phyloP scores from a whole-genome alignment of 2,888 invertebrate genomes.

The Lochmaea crataegi region DNA sequence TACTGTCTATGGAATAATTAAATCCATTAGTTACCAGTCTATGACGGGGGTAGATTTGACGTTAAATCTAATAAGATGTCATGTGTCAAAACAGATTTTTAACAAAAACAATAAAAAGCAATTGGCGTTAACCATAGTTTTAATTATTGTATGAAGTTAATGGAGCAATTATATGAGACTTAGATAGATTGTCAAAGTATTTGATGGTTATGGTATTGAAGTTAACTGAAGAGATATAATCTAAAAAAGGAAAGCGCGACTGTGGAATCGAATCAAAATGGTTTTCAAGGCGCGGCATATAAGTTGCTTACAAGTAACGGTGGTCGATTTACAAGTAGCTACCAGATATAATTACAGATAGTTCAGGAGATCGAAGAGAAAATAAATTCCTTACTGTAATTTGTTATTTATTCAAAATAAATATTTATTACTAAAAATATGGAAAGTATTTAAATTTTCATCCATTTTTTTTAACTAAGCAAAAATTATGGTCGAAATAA shows the following conservation, averaged over 20 bases:
- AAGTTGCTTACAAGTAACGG: conserved; percentile 41
- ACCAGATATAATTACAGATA: conserved; percentile 56
- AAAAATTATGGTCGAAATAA: too few relatives aligned
- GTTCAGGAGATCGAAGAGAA: conserved; percentile 15
- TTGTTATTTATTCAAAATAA: too few relatives aligned
- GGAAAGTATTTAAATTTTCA: not conserved
- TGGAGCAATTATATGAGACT: conserved; percentile 40
- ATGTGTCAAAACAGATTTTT: not conserved
- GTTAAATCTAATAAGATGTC: conserved; percentile 1
- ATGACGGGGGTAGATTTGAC: conserved; percentile 5
- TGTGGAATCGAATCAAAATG: conserved; percentile 37
- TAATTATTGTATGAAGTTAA: conserved; percentile 35
- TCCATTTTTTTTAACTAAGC: too few relatives aligned
- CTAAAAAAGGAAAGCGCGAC: conserved; percentile 38
- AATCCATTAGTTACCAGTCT: conserved; percentile 48
- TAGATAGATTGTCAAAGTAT: conserved; percentile 37
- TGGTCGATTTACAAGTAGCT: conserved; percentile 49
- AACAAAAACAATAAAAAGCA: conserved; percentile 15
- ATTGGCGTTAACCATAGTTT: not conserved
- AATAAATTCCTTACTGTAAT: not conserved
- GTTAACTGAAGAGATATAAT: conserved; percentile 26
- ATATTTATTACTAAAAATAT: not conserved
- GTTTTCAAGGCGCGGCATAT: conserved; percentile 39
- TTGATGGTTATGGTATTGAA: conserved; percentile 32
- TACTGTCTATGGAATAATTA: conserved; percentile 51